These are phyloP conservation scores for Myocastor coypus DNA, from an alignment of 2,113 vertebrate species.

Conservation along the genomic window DNA sequence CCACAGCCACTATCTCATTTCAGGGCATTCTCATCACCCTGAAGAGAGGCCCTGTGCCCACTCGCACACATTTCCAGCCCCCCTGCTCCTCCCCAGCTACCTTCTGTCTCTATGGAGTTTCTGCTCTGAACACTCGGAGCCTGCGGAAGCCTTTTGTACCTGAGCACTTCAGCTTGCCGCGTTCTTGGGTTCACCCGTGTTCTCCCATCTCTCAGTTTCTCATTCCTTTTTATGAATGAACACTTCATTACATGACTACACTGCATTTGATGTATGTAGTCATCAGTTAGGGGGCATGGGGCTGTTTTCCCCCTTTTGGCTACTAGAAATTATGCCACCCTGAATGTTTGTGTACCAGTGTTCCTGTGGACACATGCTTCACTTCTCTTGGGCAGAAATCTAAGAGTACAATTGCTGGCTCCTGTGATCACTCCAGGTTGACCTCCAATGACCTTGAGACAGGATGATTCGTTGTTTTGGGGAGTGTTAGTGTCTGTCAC, in stretches of 20 bases:
- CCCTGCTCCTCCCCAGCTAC: neutral
- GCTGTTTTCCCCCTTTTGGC: neutral
- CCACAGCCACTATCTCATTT: neutral
- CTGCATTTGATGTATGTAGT: neutral
- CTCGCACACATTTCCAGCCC: neutral
- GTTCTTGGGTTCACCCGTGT: neutral
- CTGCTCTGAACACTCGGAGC: neutral
- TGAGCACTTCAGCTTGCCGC: rapidly evolving
- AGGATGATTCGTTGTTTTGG: neutral
- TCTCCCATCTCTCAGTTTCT: rapidly evolving
- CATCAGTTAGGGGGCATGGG: neutral
- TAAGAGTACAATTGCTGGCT: neutral
- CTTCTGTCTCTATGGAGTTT: neutral
- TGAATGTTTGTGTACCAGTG: rapidly evolving
- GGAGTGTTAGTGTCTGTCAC: neutral
- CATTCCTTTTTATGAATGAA: neutral
- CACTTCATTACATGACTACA: neutral
- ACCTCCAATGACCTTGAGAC: neutral
- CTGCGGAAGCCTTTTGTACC: neutral
- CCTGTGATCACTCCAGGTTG: neutral
- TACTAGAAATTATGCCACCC: neutral
- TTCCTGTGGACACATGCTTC: neutral
- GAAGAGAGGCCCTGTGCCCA: rapidly evolving
- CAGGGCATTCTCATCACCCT: neutral
- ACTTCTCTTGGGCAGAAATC: neutral